Base-by-base conservation (phyloP, 1,140 invertebrate species). In the Lucilia cuprina region DNA sequence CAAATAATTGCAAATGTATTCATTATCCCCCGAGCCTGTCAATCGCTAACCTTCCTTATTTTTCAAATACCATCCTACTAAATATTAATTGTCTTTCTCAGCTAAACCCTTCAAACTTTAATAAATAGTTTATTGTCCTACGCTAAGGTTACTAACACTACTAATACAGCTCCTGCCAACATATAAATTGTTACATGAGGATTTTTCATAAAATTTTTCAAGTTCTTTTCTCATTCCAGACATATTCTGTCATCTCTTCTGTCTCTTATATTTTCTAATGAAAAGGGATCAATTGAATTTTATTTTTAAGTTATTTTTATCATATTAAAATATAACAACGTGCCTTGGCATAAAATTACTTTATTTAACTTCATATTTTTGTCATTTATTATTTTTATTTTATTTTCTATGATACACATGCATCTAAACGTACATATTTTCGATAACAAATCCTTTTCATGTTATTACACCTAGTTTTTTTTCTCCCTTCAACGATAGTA, bases 341-440 rank as follows among this genome's bases (percentile, higher is more conserved):
- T 90, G 89, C 87, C 85, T 84, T 82, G 70, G 89, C 89, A 90
- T 90, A 86, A 90, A 88, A 90, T 90, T 90, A 85, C 83, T 85
- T 78, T 82, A 47, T 84, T 47, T 55, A 30, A 25, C 13, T n/a
- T 35, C 50, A 30, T 75, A 14, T 25, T 19, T 47, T 21, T 74
- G 21, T 21, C 21, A 65, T 35, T 75, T 30, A 12, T 75, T 13
- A 19, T 19, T 60, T 60, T 60, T 60, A 17, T 17, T 60, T 60
- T 12, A 60, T 60, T 60, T 41, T n/a, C 7, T 60, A 30, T 30
- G 25, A 60, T 17, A n/a, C 14, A 60, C 14, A 60, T 60, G 7
- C 55, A 14, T 60, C n/a, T 7, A 14, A n/a, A n/a, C n/a, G n/a
- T n/a, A n/a, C 55, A 4, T 17, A n/a, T 60, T 60, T 60, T 60